These are phyloP conservation scores for Dallia pectoralis DNA, from an alignment of 2,797 vertebrate species.

Conservation along the genomic window DNA sequence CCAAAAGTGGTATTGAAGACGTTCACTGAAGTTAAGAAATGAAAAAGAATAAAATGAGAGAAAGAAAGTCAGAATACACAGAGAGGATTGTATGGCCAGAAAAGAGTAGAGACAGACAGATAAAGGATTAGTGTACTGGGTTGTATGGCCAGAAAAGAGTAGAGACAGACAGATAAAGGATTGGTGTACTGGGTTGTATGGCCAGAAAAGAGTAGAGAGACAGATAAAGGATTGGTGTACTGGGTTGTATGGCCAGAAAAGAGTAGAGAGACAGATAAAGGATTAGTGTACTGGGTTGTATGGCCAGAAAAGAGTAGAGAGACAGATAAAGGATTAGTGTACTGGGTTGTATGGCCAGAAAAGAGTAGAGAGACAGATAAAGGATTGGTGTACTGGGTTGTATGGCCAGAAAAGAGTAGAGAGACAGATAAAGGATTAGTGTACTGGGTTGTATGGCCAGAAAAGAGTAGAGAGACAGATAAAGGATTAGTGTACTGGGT, in stretches of 20 bases:
- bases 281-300: background rate
- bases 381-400: background rate
- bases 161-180: slow-evolving; percentile 3
- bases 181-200: too few relatives aligned
- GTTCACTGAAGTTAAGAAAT: slow-evolving; percentile 4
- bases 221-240: background rate
- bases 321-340: background rate
- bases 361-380: slow-evolving; percentile 12
- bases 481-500: background rate
- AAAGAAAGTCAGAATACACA: background rate
- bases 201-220: slow-evolving; percentile 15
- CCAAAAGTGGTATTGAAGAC: slow-evolving; percentile 6
- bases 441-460: too few relatives aligned
- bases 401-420: too few relatives aligned
- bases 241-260: too few relatives aligned
- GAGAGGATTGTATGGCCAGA: too few relatives aligned
- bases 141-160: too few relatives aligned
- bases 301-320: slow-evolving; percentile 11
- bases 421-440: background rate
- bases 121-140: background rate
- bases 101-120: slow-evolving; percentile 11
- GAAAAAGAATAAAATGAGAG: background rate
- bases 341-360: too few relatives aligned
- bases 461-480: slow-evolving; percentile 12
- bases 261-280: slow-evolving; percentile 12